phyloP scores from a whole-genome alignment of 2,797 vertebrate species.

The Anguilla megastoma region DNA sequence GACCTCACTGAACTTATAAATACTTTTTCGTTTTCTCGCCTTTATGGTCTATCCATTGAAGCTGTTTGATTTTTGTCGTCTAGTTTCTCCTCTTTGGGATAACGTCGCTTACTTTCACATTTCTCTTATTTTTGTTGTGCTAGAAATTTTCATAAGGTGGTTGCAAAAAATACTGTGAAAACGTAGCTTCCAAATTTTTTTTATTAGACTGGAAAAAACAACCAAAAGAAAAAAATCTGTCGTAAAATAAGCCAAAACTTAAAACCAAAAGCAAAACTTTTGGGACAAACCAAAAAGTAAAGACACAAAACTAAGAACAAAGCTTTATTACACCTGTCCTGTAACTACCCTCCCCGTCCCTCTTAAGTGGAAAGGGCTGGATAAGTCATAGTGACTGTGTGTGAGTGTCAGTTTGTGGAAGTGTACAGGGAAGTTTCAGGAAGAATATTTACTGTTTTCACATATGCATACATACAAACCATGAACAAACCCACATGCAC shows the following conservation, averaged over 20 bases:
- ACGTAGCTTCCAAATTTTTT: conserved; percentile 67
- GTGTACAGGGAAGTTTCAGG: conserved; percentile 46
- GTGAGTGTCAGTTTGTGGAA: conserved; percentile 33
- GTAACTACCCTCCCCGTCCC: conserved; percentile 44
- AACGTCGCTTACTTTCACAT: conserved; percentile 66
- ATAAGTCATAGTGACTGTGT: conserved; percentile 20
- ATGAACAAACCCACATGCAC: neutral
- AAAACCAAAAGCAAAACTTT: conserved; percentile 69
- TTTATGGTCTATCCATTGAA: conserved; percentile 69
- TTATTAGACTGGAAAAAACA: conserved; percentile 50
- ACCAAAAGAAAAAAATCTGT: conserved; percentile 28
- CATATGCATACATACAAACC: neutral
- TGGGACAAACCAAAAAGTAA: conserved; percentile 60
- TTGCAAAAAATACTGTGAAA: conserved; percentile 73
- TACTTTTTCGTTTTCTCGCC: conserved; percentile 55
- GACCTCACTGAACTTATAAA: conserved; percentile 73
- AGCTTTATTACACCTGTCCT: conserved; percentile 37
- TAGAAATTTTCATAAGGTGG: conserved; percentile 59
- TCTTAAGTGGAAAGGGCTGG: conserved; percentile 6
- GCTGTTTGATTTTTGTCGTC: conserved; percentile 66
- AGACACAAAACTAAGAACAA: conserved; percentile 60
- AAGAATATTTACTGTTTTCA: conserved; percentile 54
- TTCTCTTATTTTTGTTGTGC: conserved; percentile 60
- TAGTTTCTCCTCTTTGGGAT: conserved; percentile 67
- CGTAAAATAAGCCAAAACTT: conserved; percentile 65